phyloP scores from a whole-genome alignment of 2,797 vertebrate genomes.

The Gallinago solitaria region DNA sequence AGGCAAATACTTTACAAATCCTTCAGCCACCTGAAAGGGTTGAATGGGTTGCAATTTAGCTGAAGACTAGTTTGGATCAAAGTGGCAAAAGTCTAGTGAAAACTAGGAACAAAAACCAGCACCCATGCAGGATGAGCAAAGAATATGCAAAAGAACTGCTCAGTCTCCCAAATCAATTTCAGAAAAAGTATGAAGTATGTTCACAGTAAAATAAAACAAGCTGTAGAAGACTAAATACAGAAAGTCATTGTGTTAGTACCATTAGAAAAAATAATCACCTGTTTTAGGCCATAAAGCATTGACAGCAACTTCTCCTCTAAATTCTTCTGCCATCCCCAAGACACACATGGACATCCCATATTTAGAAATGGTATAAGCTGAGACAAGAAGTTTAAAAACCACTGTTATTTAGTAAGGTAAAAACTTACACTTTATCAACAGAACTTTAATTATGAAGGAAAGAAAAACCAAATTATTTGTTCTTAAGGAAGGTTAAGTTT shows the following conservation, averaged over 20 bases:
- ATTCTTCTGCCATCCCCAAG: constrained; percentile 97
- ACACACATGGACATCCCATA: constrained; percentile 99
- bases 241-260: not conserved
- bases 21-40: not conserved
- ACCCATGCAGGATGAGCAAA: not conserved
- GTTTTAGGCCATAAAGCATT: constrained; percentile 97
- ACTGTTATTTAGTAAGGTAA: not conserved
- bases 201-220: not conserved
- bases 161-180: not conserved
- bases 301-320: constrained; percentile 91
- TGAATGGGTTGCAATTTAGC: not conserved
- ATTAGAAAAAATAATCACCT: constrained; percentile 73
- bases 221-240: not conserved
- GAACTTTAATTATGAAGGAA: not conserved
- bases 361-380: constrained; percentile 97
- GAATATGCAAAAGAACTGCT: not conserved
- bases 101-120: not conserved
- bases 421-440: not conserved
- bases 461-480: not conserved
- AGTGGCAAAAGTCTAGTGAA: not conserved
- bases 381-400: constrained; percentile 8
- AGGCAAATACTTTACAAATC: not conserved
- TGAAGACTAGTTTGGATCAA: not conserved
- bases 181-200: not conserved
- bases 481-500: not conserved